Conservation (phyloP, 2,113 vertebrate genomes). For the Crotalus helleri region DNA sequence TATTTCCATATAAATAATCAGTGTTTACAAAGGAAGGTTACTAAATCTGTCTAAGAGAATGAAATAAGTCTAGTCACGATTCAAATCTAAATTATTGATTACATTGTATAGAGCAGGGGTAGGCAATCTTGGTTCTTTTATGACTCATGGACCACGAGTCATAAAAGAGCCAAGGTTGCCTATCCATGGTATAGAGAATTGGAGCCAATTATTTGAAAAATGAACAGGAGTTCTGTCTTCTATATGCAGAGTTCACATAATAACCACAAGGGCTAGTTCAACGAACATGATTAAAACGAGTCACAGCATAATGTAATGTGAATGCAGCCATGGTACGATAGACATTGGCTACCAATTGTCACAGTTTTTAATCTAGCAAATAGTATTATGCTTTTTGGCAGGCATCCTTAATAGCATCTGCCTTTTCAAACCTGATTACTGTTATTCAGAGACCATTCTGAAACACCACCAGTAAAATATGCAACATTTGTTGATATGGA, state of each 20-base stretch:
- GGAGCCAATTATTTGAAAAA: neutral
- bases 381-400: neutral
- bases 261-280: neutral
- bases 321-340: neutral
- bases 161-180: too few species aligned
- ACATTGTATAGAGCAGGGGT: neutral
- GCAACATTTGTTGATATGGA: neutral
- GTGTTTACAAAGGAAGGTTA: neutral
- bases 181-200: neutral
- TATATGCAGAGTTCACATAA: neutral
- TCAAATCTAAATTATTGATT: neutral
- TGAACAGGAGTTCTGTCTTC: neutral
- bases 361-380: neutral
- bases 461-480: neutral
- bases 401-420: neutral
- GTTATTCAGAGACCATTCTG: neutral
- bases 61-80: conserved; percentile 2
- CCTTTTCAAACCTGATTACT: neutral
- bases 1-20: conserved; percentile 24
- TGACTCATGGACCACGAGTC: too few species aligned
- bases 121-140: too few species aligned
- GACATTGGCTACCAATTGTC: neutral
- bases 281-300: neutral
- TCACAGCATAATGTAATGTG: neutral
- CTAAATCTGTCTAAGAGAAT: conserved; percentile 6